Conservation (phyloP, 2,797 vertebrate species). For the Anabacerthia variegaticeps region DNA sequence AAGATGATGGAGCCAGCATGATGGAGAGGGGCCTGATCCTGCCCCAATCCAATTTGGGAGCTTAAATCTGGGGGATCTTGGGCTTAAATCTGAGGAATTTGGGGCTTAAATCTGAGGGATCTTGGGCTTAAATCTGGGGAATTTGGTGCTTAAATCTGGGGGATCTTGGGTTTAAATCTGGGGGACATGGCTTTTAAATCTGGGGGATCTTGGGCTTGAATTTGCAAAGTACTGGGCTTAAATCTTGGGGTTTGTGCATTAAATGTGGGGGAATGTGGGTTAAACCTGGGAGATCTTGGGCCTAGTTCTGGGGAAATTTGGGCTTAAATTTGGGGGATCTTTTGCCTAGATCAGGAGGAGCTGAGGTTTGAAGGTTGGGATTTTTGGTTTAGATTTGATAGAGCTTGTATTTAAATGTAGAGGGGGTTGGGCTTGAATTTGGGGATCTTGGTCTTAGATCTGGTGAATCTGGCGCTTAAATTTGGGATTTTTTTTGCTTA, state of each 20-base stretch:
- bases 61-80: neutral
- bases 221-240: neutral
- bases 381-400: neutral
- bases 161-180: neutral
- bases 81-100: neutral
- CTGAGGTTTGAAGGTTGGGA: neutral
- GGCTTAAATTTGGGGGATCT: neutral
- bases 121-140: neutral
- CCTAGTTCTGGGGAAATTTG: rapidly evolving
- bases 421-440: neutral
- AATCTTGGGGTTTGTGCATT: rapidly evolving
- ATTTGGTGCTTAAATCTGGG: neutral
- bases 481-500: neutral
- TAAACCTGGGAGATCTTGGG: neutral
- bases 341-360: rapidly evolving
- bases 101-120: neutral
- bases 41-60: neutral
- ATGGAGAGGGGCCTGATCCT: neutral
- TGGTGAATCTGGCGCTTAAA: neutral
- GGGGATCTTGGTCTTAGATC: neutral
- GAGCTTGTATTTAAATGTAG: neutral
- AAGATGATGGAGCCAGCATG: neutral
- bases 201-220: neutral
- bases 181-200: no score
- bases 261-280: neutral